A percentile compares a stretch with the other conserved stretches of the same genome.
These are phyloP conservation scores for Myodes glareolus DNA, from an alignment of 2,113 vertebrate species.

Conservation along the genomic window DNA sequence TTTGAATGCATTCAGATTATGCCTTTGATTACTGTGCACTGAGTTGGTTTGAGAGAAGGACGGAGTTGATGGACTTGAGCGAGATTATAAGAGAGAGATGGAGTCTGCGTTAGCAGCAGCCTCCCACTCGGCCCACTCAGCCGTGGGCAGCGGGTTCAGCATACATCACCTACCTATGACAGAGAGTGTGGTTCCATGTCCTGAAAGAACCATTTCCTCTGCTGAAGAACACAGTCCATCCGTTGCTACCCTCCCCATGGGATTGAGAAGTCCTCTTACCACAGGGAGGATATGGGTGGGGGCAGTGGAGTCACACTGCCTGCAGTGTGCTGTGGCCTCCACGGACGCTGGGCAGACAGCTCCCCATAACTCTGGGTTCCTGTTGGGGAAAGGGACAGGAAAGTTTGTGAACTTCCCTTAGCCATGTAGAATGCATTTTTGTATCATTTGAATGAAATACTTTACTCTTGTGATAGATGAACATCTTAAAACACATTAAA, in stretches of 20 bases:
- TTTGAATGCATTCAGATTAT: background rate
- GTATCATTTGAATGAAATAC: background rate
- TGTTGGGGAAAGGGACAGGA: background rate
- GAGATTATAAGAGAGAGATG: background rate
- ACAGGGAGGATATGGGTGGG: slow-evolving; percentile 86
- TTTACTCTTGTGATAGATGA: background rate
- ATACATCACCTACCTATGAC: slow-evolving; percentile 89
- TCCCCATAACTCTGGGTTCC: slow-evolving; percentile 86
- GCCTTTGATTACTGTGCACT: background rate
- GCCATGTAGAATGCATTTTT: background rate
- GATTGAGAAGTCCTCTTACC: slow-evolving; percentile 68
- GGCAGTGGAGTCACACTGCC: slow-evolving; percentile 91
- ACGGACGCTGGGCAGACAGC: slow-evolving; percentile 88
- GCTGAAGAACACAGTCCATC: slow-evolving; percentile 84
- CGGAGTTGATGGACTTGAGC: background rate
- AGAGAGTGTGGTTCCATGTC: slow-evolving; percentile 82
- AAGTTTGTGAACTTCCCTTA: background rate
- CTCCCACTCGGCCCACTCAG: background rate
- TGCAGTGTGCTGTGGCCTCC: slow-evolving; percentile 87
- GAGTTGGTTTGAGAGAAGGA: background rate
- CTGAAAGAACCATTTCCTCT: slow-evolving; percentile 89
- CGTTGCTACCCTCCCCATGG: slow-evolving; percentile 7
- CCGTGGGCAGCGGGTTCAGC: rapidly evolving
- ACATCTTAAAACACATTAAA: background rate
- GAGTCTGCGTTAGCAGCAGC: background rate